Evolutionary conservation across 2,888 invertebrate species (phyloP), one percentile per base, ranked within the genome.

Genomic region (Neoitamus cyanurus): DNA sequence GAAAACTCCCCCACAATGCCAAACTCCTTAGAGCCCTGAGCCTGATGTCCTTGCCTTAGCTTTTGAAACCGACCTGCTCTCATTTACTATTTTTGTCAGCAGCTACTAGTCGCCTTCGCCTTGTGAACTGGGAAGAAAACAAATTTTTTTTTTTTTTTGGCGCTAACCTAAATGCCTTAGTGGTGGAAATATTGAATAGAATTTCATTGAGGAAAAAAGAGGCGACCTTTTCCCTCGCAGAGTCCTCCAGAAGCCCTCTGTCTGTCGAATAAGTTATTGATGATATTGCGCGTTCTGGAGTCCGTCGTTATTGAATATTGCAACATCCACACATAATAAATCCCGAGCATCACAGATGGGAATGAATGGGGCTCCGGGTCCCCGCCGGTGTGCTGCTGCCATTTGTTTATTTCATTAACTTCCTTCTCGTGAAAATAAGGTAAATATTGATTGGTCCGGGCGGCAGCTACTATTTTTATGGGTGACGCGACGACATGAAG

Each of bases 391-490:
- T 58, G 58, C 58, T 58, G 9, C 58, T 58, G 58, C 58, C 58
- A 58, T 58, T 58, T 58, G 58, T 58, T 58, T 58, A 58, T 58
- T 58, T 58, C 58, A 58, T 58, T 58, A 58, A 58, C 58, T 58
- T 58, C 20, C 58, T 25, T 58, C 58, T 58, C 20, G 58, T 58
- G 58, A 58, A 20, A 58, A 58, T 58, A 58, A 58, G 58, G 58
- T 58, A 58, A 58, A 58, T 58, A 58, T 58, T 58, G 58, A 58
- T 58, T 58, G 58, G 58, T 58, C 58, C 58, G 3, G 6, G 2
- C 25, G 3, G 25, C 2, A 58, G 5, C 20, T 58, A 20, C 20
- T 58, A 15, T 58, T 58, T 58, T 58, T 25, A 7, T 58, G 58
- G 9, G 25, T 9, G 58, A 25, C 11, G 58, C 58, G 58, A 58